These are phyloP conservation scores for Nannospalax galili DNA, from an alignment of 2,113 vertebrate species.

Conservation along the genomic window DNA sequence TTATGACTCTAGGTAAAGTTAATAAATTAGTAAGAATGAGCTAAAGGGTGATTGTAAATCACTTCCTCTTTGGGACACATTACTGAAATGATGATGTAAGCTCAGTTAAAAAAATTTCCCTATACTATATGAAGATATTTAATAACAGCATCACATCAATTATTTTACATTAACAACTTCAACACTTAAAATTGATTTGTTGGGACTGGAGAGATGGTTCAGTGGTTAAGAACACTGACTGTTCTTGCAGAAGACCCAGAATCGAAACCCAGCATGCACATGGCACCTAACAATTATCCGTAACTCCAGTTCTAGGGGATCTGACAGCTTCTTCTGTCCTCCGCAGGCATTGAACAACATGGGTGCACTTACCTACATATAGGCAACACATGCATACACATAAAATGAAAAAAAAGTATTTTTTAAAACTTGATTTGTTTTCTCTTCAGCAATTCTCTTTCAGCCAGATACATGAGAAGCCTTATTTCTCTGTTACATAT, in stretches of 20 bases:
- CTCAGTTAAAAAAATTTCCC: background rate
- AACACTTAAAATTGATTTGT: background rate
- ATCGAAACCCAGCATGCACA: too few species aligned
- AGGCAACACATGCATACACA: too few species aligned
- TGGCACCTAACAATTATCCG: too few species aligned
- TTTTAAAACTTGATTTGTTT: background rate
- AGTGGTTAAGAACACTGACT: too few species aligned
- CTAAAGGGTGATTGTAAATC: background rate
- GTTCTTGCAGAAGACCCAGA: too few species aligned
- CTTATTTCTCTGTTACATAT: background rate
- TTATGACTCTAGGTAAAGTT: background rate
- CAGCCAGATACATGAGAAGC: background rate
- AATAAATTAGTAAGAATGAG: background rate
- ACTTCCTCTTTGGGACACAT: background rate
- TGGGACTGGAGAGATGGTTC: too few species aligned
- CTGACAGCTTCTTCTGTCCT: too few species aligned
- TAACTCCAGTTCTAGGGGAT: too few species aligned
- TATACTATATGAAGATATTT: background rate
- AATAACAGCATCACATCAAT: slow-evolving; percentile 18
- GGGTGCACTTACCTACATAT: too few species aligned
- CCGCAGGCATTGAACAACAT: too few species aligned
- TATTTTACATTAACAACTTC: background rate
- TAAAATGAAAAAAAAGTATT: too few species aligned
- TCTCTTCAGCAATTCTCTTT: slow-evolving; percentile 44
- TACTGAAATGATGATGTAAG: background rate